These are phyloP conservation scores for Neoascia interrupta DNA, from an alignment of 2,888 invertebrate genomes.

Conservation along the genomic window DNA sequence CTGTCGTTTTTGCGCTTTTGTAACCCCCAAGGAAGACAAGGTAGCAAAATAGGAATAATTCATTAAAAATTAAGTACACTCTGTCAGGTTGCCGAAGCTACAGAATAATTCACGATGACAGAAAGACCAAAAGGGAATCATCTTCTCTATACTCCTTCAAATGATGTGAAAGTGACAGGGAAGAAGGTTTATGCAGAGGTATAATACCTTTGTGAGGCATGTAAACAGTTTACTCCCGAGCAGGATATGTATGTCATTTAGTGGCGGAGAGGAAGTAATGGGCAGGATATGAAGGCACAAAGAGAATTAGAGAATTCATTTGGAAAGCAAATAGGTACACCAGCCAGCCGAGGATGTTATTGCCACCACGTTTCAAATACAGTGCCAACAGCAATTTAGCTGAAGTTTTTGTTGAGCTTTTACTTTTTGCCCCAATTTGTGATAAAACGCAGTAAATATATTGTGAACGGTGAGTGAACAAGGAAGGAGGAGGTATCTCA, in stretches of 20 bases:
- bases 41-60: slow-evolving; percentile 33
- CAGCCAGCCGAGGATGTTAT: slow-evolving; percentile 44
- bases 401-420: no score
- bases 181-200: not conserved
- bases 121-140: slow-evolving; percentile 24
- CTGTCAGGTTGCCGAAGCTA: slow-evolving; percentile 53
- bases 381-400: not conserved
- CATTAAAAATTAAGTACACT: slow-evolving; percentile 56
- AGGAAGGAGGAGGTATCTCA: no score
- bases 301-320: slow-evolving; percentile 47
- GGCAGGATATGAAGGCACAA: not conserved
- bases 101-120: slow-evolving; percentile 41
- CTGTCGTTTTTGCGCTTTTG: slow-evolving; percentile 13
- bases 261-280: not conserved
- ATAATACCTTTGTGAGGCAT: not conserved
- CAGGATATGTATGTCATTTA: slow-evolving; percentile 42
- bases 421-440: no score
- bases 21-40: no score
- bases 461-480: no score
- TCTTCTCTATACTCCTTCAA: not conserved
- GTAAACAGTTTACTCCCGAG: slow-evolving; percentile 21
- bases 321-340: no score
- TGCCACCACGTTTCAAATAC: slow-evolving; percentile 30
- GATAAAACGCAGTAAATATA: no score
- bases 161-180: not conserved